Percentiles rank a stretch among this genome's conserved stretches.
These are phyloP conservation scores for Vipera ursinii DNA, from an alignment of 2,797 vertebrate genomes.

Conservation along the genomic window DNA sequence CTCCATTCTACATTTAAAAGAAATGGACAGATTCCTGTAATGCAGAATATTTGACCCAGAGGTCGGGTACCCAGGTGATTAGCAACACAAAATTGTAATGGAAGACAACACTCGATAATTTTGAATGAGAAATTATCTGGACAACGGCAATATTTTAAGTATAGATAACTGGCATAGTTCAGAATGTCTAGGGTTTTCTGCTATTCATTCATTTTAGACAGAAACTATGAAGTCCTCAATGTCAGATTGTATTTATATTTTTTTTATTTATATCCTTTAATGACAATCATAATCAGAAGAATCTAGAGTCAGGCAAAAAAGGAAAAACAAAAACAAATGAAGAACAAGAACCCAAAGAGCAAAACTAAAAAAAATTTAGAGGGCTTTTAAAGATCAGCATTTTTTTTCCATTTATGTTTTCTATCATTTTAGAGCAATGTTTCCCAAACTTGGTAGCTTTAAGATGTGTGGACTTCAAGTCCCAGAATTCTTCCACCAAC, in stretches of 20 bases:
- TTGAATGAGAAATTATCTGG: conserved; percentile 52
- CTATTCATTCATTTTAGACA: conserved; percentile 51
- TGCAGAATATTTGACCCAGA: conserved; percentile 47
- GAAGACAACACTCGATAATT: conserved; percentile 54
- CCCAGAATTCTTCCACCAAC: neutral
- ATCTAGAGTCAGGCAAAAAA: conserved; percentile 30
- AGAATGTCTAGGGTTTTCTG: conserved; percentile 45
- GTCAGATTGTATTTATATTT: conserved; percentile 66
- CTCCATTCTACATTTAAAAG: neutral
- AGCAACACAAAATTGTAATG: conserved; percentile 46
- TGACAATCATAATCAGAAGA: conserved; percentile 48
- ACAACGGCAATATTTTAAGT: conserved; percentile 64
- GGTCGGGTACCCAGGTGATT: conserved; percentile 58
- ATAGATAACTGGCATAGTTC: conserved; percentile 50
- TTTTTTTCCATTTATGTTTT: neutral
- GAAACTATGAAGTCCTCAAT: conserved; percentile 53
- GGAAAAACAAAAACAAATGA: neutral
- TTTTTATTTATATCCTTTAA: conserved; percentile 63
- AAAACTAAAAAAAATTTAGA: neutral
- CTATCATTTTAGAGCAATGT: neutral
- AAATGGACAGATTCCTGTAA: neutral
- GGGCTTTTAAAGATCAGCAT: conserved; percentile 13
- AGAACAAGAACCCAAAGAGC: conserved; percentile 40
- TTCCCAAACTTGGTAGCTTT: neutral
- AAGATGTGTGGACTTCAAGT: neutral